phyloP scores from a whole-genome alignment of 1,140 invertebrate genomes.

The Lutraria rhynchaena region DNA sequence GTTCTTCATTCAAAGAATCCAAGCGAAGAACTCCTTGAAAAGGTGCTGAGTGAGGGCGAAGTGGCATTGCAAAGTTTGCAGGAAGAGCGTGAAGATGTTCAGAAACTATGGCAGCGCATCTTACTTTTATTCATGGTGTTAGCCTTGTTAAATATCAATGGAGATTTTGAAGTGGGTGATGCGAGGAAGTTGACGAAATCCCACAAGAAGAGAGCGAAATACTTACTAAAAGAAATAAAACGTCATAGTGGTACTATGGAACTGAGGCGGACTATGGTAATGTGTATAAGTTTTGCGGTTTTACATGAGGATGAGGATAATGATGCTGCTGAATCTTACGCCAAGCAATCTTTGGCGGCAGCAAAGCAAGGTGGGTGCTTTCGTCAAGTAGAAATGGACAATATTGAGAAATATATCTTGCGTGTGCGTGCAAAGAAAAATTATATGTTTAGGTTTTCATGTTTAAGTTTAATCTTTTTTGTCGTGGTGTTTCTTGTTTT shows the following conservation, averaged over 20 bases:
- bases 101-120: slow-evolving; percentile 23
- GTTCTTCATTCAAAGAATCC: not conserved
- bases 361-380: slow-evolving; percentile 4
- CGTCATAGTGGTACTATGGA: slow-evolving; percentile 1
- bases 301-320: not conserved
- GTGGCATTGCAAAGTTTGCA: slow-evolving; percentile 11
- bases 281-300: not conserved
- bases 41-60: not conserved
- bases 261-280: slow-evolving; percentile 6
- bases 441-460: no score
- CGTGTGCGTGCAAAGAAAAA: no score
- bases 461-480: no score
- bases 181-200: not conserved
- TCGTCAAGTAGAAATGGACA: slow-evolving; percentile 4
- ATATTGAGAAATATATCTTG: not conserved
- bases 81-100: slow-evolving; percentile 8
- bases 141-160: not conserved
- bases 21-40: not conserved
- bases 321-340: not conserved
- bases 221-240: slow-evolving; percentile 11
- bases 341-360: not conserved
- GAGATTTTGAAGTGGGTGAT: slow-evolving; percentile 1
- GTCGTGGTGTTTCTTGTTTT: no score
- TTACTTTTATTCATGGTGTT: slow-evolving; percentile 1
- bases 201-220: not conserved